Conservation (phyloP, 1,140 invertebrate genomes). For the Dreissena rostriformis region DNA sequence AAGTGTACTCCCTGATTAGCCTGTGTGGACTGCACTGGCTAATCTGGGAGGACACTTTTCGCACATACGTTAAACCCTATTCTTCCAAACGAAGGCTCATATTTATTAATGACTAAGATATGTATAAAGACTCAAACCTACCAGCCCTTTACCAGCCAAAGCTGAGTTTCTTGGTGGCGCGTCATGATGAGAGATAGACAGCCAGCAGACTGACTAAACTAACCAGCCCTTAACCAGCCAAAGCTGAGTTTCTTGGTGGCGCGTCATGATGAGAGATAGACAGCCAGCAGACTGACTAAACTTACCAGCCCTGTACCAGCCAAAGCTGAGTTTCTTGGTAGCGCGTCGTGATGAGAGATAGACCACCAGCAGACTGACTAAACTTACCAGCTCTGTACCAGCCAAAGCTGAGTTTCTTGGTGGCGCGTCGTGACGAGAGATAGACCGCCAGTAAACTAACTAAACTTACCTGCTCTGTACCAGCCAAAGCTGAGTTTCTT, state of each 20-base stretch:
- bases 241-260: constrained; percentile 92
- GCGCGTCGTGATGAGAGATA: constrained; percentile 94
- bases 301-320: constrained; percentile 94
- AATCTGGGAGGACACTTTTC: no score
- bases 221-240: constrained; percentile 94
- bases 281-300: constrained; percentile 96
- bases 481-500: constrained; percentile 92
- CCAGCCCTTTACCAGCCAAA: constrained; percentile 95
- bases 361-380: constrained; percentile 97
- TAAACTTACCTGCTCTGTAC: constrained; percentile 91
- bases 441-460: no score
- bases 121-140: constrained; percentile 73
- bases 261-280: constrained; percentile 94
- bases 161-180: constrained; percentile 91
- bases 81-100: no score
- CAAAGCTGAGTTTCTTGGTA: constrained; percentile 88
- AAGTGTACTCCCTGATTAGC: no score
- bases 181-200: constrained; percentile 93
- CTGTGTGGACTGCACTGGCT: no score
- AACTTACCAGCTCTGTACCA: constrained; percentile 92
- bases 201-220: constrained; percentile 97
- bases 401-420: constrained; percentile 91
- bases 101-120: no score
- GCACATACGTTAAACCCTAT: no score
- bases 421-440: constrained; percentile 93